Conservation (phyloP, 2,113 vertebrate genomes). For the Pteropus alecto region DNA sequence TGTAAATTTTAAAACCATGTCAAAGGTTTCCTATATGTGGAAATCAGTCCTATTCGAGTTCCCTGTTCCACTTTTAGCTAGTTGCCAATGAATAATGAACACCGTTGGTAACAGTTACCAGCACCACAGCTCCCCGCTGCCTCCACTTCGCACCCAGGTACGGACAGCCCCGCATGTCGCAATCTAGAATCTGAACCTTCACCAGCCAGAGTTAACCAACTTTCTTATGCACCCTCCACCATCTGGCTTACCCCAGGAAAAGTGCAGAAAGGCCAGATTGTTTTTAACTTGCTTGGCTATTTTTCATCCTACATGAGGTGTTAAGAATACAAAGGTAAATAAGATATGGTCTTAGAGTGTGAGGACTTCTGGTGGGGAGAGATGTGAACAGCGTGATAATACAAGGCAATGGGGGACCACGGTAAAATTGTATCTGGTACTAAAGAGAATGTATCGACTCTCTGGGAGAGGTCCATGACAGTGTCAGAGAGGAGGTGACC, state of each 20-base stretch:
- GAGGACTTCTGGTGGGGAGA: background rate
- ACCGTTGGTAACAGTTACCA: background rate
- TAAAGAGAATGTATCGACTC: background rate
- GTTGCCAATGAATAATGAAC: conserved; percentile 23
- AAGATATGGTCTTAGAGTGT: background rate
- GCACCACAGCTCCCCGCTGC: background rate
- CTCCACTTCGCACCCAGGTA: background rate
- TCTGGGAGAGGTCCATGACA: background rate
- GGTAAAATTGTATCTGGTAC: background rate
- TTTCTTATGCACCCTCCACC: background rate
- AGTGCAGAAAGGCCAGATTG: background rate
- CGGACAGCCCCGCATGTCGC: background rate
- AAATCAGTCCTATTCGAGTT: background rate
- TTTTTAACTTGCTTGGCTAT: background rate
- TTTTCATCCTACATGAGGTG: background rate
- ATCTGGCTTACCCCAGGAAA: background rate
- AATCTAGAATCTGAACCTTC: background rate
- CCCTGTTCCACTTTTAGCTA: background rate
- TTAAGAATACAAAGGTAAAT: background rate
- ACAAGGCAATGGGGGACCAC: background rate
- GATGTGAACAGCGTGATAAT: background rate
- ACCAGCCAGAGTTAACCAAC: background rate
- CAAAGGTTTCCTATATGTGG: background rate
- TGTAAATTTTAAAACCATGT: background rate
- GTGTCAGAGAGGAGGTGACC: background rate